Conservation (phyloP, 2,888 invertebrate genomes). For the Cerceris ruficornis region DNA sequence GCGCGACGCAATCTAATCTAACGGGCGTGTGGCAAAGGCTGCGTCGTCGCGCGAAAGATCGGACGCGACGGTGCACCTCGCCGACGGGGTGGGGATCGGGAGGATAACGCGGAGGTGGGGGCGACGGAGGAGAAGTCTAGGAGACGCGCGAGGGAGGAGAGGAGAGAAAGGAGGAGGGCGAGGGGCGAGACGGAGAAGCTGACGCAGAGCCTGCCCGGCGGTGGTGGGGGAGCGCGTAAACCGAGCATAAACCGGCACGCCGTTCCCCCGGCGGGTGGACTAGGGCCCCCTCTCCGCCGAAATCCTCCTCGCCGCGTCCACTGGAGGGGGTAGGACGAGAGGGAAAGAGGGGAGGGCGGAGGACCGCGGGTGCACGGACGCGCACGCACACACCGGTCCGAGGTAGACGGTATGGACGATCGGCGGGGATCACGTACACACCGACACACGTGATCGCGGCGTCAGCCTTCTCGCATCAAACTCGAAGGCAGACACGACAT, state of each 20-base stretch:
- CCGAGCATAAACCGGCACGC: constrained; percentile 66
- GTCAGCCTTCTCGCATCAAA: constrained; percentile 68
- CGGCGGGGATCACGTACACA: constrained; percentile 30
- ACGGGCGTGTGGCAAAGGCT: constrained; percentile 42
- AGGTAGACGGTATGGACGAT: background rate
- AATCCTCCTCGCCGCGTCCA: constrained; percentile 34
- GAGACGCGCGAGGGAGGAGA: constrained; percentile 17
- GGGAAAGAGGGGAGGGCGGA: background rate
- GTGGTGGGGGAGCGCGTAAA: constrained; percentile 62
- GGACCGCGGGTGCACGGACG: background rate
- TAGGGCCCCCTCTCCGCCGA: constrained; percentile 10
- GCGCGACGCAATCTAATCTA: constrained; percentile 74
- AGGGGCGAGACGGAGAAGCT: constrained; percentile 36
- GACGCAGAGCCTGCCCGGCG: constrained; percentile 56
- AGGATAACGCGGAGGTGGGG: constrained; percentile 27
- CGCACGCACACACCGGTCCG: background rate
- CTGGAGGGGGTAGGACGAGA: constrained; percentile 20
- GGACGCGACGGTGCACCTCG: constrained; percentile 39
- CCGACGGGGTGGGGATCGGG: constrained; percentile 15
- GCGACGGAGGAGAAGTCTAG: constrained; percentile 23
- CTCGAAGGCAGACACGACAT: constrained; percentile 75
- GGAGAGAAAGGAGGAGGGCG: constrained; percentile 21
- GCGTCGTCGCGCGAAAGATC: constrained; percentile 47
- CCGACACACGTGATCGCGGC: constrained; percentile 45
- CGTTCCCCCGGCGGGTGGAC: constrained; percentile 43